Base-by-base conservation (phyloP, 2,888 invertebrate genomes). In the Brachyopa scutellaris region DNA sequence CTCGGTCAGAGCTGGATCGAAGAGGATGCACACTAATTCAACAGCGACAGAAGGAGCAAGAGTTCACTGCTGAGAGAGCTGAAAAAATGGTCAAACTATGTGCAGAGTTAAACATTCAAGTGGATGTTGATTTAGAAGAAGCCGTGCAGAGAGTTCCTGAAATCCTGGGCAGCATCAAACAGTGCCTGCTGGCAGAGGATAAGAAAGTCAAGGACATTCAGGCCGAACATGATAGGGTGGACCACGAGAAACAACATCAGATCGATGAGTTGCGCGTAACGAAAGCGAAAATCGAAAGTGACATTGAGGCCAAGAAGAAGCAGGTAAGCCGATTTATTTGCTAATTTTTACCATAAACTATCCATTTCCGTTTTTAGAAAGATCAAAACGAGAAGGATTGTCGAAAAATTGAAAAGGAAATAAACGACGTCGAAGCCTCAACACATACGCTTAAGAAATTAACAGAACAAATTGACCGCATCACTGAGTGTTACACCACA, bases 271-370 rank as follows among this genome's bases (percentile, higher is more conserved):
- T 90, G 38, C 91, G 93, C 45, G 92, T 92, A 19, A 90, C 91
- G 33, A 90, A 93, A 88, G 93, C 94, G 0, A 92, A 93, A 78
- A 91, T 94, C 33, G 94, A 95, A 86, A 94, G 94, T 87, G 93
- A 93, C 86, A 93, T 94, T 67, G 89, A 91, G 1, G 91, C 93
- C 13, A 94, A 94, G 87, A 92, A 92, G 67, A 87, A 87, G 21
- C 88, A 89, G 55, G 84, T 85, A 83, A 31, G 29, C 40, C 31
- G 19, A 2, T 2, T 42, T 17, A 33, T 5, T 11, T 51, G 2
- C 0, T 29, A 1, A 26, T 9, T n/a, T n/a, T n/a, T n/a, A n/a
- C n/a, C n/a, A n/a, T n/a, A n/a, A n/a, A n/a, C n/a, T n/a, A 19
- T 21, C 3, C 8, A 9, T 13, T 23, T 36, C 15, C 72, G n/a